phyloP scores from a whole-genome alignment of 2,888 invertebrate species.

The Tiphia femorata region DNA sequence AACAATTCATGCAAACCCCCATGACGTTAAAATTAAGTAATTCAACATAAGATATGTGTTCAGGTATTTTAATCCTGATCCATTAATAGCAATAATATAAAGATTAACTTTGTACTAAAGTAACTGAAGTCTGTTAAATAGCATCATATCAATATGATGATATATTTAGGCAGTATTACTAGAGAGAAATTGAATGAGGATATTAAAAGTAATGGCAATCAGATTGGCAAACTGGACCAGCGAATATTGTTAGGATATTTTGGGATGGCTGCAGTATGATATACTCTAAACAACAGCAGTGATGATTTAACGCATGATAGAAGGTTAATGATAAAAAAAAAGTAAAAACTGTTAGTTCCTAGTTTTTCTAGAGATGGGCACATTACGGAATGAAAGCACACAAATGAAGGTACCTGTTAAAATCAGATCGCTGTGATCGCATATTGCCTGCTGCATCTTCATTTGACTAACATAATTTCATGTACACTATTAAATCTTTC shows the following conservation, averaged over 20 bases:
- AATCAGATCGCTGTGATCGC: conserved; percentile 44
- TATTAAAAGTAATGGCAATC: conserved; percentile 44
- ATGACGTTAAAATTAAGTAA: conserved; percentile 54
- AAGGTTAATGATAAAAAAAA: conserved; percentile 37
- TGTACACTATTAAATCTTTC: too few relatives aligned
- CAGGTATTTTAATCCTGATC: conserved; percentile 45
- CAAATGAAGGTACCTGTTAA: conserved; percentile 53
- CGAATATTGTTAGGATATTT: conserved; percentile 44
- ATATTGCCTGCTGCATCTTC: conserved; percentile 12
- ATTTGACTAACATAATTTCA: conserved; percentile 9
- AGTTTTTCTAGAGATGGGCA: conserved; percentile 54
- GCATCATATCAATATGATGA: conserved; percentile 44
- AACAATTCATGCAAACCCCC: conserved; percentile 44
- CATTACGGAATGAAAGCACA: conserved; percentile 52
- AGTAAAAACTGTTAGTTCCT: conserved; percentile 55
- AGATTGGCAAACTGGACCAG: conserved; percentile 54
- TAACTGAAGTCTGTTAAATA: conserved; percentile 44
- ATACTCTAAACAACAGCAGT: conserved; percentile 16
- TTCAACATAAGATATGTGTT: conserved; percentile 45
- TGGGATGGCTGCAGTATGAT: conserved; percentile 43
- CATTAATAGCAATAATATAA: conserved; percentile 54
- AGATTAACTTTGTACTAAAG: conserved; percentile 40
- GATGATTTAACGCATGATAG: conserved; percentile 25
- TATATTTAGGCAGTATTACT: conserved; percentile 57
- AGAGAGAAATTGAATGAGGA: conserved; percentile 29